A percentile compares a stretch with the other conserved stretches of the same genome.
phyloP scores from a whole-genome alignment of 2,888 invertebrate genomes.

The Cantharis rufa region DNA sequence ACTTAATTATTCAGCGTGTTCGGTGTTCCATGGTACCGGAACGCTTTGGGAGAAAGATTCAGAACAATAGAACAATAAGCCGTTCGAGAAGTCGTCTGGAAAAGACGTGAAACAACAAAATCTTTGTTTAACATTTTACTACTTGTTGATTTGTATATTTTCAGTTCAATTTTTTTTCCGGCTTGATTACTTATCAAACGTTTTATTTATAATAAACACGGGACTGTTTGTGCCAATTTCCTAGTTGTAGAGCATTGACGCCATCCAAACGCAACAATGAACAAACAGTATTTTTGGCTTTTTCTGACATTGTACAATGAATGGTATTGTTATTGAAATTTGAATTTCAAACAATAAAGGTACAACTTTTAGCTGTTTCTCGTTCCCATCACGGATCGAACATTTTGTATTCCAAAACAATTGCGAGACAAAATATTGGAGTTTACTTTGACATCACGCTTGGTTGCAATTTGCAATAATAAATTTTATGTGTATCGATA shows the following conservation, averaged over 20 bases:
- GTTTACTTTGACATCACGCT: background rate
- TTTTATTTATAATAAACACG: too few relatives aligned
- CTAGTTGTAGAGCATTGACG: slow-evolving; percentile 9
- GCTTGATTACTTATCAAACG: too few relatives aligned
- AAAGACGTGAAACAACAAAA: background rate
- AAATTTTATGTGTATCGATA: background rate
- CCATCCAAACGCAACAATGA: background rate
- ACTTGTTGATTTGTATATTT: too few relatives aligned
- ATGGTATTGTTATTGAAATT: background rate
- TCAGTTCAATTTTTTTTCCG: too few relatives aligned
- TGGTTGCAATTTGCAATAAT: background rate
- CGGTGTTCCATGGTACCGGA: slow-evolving; percentile 36
- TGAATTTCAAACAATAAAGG: background rate
- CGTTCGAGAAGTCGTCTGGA: slow-evolving; percentile 20
- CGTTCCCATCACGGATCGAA: background rate
- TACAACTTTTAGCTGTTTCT: background rate
- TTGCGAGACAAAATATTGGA: background rate
- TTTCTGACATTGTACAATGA: background rate
- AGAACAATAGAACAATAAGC: slow-evolving; percentile 33
- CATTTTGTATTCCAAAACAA: background rate
- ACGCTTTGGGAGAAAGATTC: slow-evolving; percentile 34
- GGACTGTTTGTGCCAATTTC: background rate
- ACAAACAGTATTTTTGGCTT: background rate
- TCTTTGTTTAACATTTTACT: slow-evolving; percentile 10
- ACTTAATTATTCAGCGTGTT: slow-evolving; percentile 32